Base-by-base conservation (phyloP, 2,113 vertebrate species). In the Brachionichthys hirsutus region DNA sequence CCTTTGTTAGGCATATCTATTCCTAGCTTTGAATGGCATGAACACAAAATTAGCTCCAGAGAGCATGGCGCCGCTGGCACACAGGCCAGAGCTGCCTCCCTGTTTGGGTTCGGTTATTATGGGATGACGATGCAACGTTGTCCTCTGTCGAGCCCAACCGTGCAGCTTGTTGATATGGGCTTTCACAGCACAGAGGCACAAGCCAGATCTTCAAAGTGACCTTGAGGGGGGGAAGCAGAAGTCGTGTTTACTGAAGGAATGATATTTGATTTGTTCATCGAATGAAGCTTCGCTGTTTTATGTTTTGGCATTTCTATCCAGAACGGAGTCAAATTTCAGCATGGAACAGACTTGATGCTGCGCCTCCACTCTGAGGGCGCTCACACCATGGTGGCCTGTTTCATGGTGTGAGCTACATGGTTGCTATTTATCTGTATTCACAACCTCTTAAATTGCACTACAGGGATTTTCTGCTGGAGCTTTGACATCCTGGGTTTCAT, bases 311-410 rank as follows among this genome's bases (percentile, higher is more conserved):
- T 35, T 16, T 35, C 1, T 43, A 80, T 56, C 14, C 82, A 92
- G 92, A 38, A 71, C 2, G 4, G 88, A 89, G 59, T 85, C 90
- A 9, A 80, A 79, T 80, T 90, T 92, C 81, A 73, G 46, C 36
- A 56, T 90, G 81, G 90, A 91, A 17, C 86, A 87, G 56, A 77
- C 56, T 50, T 81, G 70, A 87, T n/a, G 1, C 10, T 17, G 56
- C 35, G 42, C 24, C 12, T n/a, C 61, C 41, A 30, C 44, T 24
- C 12, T 46, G 44, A 42, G 30, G 16, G 35, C 19, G 30, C 0
- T 30, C 4, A 30, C n/a, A 46, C 22, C 36, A 12, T 0, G 30
- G 12, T 14, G 9, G 1, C 11, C 7, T 5, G 0, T 48, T 54
- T 45, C 0, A 47, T 12, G 22, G 15, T 13, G 15, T 14, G 15